phyloP scores from a whole-genome alignment of 2,888 invertebrate genomes.

The Druceiella hillmani region DNA sequence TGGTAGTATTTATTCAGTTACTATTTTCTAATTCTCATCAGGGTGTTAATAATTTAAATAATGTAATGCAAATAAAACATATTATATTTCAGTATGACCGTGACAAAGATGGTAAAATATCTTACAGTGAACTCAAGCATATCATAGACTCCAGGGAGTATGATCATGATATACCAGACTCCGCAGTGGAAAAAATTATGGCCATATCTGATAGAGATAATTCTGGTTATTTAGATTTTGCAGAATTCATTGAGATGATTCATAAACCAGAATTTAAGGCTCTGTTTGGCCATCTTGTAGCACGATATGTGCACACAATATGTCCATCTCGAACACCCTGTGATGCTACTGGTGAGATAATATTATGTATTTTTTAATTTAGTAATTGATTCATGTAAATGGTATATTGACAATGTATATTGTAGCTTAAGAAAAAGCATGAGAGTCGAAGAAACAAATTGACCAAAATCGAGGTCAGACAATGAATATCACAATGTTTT shows the following conservation, averaged over 20 bases:
- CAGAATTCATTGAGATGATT: slow-evolving; percentile 70
- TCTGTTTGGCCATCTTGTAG: slow-evolving; percentile 60
- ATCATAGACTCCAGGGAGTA: slow-evolving; percentile 57
- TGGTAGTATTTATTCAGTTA: slow-evolving; percentile 6
- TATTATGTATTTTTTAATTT: slow-evolving; percentile 2
- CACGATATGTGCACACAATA: slow-evolving; percentile 54
- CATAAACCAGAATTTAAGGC: slow-evolving; percentile 54
- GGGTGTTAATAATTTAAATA: slow-evolving; percentile 7
- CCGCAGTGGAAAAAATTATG: slow-evolving; percentile 63
- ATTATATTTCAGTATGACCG: slow-evolving; percentile 57
- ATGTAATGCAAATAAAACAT: slow-evolving; percentile 1
- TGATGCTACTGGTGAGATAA: slow-evolving; percentile 42
- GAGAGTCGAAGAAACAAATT: no score
- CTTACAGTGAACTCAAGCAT: slow-evolving; percentile 57
- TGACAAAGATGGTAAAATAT: slow-evolving; percentile 65
- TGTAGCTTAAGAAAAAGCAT: no score
- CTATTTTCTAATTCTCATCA: background rate
- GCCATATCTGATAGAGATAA: slow-evolving; percentile 55
- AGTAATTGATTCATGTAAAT: no score
- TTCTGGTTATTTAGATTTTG: slow-evolving; percentile 63
- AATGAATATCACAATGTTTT: no score
- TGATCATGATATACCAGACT: slow-evolving; percentile 62
- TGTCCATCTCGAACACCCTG: slow-evolving; percentile 50
- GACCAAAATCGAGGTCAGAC: no score
- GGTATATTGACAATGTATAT: no score